Evolutionary conservation across 2,888 invertebrate species (phyloP).

Genomic region (Tinea semifulvella): DNA sequence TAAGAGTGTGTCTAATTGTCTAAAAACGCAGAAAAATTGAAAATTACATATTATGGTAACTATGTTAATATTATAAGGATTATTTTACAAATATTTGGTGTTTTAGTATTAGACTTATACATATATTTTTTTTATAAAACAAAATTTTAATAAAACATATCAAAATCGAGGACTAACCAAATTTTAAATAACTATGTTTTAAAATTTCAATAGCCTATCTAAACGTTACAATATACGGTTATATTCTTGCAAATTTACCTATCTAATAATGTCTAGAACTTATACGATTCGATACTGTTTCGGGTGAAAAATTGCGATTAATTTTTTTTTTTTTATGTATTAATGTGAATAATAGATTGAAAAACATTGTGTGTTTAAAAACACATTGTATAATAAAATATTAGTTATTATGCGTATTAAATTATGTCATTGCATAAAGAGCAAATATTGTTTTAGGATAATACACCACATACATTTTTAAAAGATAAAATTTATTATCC

Average conservation of each 20-base stretch:
- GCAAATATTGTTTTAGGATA: too few species aligned
- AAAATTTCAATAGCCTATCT: conserved; percentile 53
- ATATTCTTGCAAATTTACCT: conserved; percentile 34
- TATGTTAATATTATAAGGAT: conserved; percentile 5
- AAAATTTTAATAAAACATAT: conserved; percentile 20
- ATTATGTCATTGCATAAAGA: too few species aligned
- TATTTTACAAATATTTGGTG: conserved; percentile 13
- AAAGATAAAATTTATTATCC: too few species aligned
- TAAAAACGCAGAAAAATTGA: background rate
- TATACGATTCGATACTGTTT: too few species aligned
- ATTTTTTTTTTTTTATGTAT: too few species aligned
- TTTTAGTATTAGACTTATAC: conserved; percentile 10
- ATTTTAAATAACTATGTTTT: conserved; percentile 19
- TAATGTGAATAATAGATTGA: too few species aligned
- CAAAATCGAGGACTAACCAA: conserved; percentile 19
- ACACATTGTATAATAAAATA: too few species aligned
- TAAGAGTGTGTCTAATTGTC: too few species aligned
- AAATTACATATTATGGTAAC: background rate
- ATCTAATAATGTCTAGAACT: conserved; percentile 50
- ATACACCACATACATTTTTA: too few species aligned
- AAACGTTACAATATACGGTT: conserved; percentile 28
- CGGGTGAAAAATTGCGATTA: too few species aligned
- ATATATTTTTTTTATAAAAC: background rate
- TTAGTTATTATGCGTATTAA: too few species aligned
- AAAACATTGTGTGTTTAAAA: too few species aligned